Conservation (phyloP, 2,888 invertebrate genomes). For the Stenoptilia bipunctidactyla region DNA sequence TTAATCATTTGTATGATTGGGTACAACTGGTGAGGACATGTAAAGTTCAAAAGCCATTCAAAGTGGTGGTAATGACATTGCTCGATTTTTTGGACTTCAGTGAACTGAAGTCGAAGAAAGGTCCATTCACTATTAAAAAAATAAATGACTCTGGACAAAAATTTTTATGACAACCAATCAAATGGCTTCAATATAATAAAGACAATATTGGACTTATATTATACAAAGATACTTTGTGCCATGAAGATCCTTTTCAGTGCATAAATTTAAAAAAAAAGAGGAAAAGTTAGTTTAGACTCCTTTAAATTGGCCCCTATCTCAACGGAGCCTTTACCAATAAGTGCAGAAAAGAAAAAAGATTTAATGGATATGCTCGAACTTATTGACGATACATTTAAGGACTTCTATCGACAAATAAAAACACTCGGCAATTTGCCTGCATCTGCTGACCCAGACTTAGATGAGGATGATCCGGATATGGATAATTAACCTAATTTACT, state of each 20-base stretch:
- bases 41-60: too few relatives aligned
- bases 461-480: too few relatives aligned
- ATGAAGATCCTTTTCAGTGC: conserved; percentile 4
- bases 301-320: not conserved
- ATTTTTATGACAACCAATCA: conserved; percentile 3
- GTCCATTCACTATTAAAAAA: not conserved
- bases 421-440: too few relatives aligned
- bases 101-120: too few relatives aligned
- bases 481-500: too few relatives aligned
- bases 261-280: conserved; percentile 10
- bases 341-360: conserved; percentile 5
- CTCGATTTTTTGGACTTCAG: too few relatives aligned
- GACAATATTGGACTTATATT: conserved; percentile 7
- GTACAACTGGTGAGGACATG: too few relatives aligned
- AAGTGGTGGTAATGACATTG: too few relatives aligned
- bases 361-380: conserved; percentile 4
- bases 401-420: too few relatives aligned
- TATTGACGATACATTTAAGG: not conserved
- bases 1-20: too few relatives aligned
- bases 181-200: conserved; percentile 1
- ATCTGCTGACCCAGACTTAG: too few relatives aligned
- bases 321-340: not conserved
- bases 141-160: conserved; percentile 6
- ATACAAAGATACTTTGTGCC: conserved; percentile 8
- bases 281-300: not conserved